Base-by-base conservation (phyloP, 2,888 invertebrate species). In the Harpagoxenus sublaevis region DNA sequence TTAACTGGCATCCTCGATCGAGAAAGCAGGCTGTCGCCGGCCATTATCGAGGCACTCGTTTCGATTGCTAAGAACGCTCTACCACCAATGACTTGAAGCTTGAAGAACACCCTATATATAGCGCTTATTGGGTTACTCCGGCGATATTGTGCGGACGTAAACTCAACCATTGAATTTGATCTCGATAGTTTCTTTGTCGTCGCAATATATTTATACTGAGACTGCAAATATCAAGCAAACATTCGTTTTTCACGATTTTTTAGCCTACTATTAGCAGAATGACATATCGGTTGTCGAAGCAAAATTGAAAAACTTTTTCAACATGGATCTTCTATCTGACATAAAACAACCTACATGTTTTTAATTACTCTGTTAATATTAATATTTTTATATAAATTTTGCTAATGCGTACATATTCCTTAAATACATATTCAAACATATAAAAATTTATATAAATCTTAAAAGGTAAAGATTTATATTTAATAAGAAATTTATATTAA, bases 21-120 rank as follows among this genome's bases (percentile, higher is more conserved):
- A 60, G n/a, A 74, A 60, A 60, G 73, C 31, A 31, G 45, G 15
- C 60, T 31, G 60, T 74, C 45, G 31, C n/a, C 15, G 74, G 18
- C n/a, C 28, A 74, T 60, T 74, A 74, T 74, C 45, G 31, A 45
- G 15, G 60, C 45, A 60, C 45, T 74, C 60, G 60, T 74, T 74
- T 74, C 60, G 45, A 74, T 74, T 74, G 74, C 60, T 60, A 74
- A 60, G 74, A 60, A 60, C 12, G 60, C 42, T 60, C 15, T 45
- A 60, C 8, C 45, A 12, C 42, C 42, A 74, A 45, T 28, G 62
- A 74, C 74, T 74, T 60, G 60, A 42, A 60, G 73, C 74, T 74
- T 60, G 60, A 42, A 60, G 73, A 74, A 60, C 74, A 60, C 15
- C 60, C 74, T 60, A 60, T 60, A 60, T 60, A 60, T 45, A 39